phyloP scores from a whole-genome alignment of 2,888 invertebrate species.

The Pseudococcus jackbeardsleyi region DNA sequence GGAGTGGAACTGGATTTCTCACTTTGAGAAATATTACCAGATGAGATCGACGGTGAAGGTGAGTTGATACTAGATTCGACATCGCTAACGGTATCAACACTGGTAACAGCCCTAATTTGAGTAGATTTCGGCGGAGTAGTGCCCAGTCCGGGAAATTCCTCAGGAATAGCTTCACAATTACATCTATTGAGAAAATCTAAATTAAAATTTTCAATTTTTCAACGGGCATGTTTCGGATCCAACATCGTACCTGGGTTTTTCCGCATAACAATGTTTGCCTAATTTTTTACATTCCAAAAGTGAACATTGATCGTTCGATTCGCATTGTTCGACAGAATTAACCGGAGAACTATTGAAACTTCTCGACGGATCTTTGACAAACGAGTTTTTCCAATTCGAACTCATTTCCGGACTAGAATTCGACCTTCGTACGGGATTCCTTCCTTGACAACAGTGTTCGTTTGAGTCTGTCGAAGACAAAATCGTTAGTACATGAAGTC shows the following conservation, averaged over 20 bases:
- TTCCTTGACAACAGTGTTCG: constrained; percentile 67
- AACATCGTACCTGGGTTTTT: constrained; percentile 72
- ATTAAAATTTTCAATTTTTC: constrained; percentile 16
- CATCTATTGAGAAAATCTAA: constrained; percentile 72
- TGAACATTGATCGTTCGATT: constrained; percentile 19
- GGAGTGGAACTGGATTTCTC: constrained; percentile 44
- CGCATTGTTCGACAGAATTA: constrained; percentile 29
- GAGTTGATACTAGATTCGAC: constrained; percentile 62
- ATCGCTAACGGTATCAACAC: background rate
- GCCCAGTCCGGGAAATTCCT: constrained; percentile 83
- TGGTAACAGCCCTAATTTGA: background rate
- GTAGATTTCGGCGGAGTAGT: constrained; percentile 76
- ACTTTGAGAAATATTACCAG: background rate
- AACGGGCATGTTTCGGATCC: constrained; percentile 71
- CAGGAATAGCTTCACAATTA: constrained; percentile 91
- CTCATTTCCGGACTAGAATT: constrained; percentile 96
- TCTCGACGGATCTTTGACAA: constrained; percentile 72
- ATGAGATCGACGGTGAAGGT: constrained; percentile 21
- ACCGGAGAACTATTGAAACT: constrained; percentile 63
- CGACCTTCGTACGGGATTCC: constrained; percentile 88
- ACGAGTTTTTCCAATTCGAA: constrained; percentile 84
- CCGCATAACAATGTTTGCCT: constrained; percentile 79
- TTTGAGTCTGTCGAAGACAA: background rate
- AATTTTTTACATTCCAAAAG: constrained; percentile 71
- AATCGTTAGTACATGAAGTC: background rate